These are phyloP conservation scores for Hydrophis major DNA, from an alignment of 2,797 vertebrate species.

Conservation along the genomic window DNA sequence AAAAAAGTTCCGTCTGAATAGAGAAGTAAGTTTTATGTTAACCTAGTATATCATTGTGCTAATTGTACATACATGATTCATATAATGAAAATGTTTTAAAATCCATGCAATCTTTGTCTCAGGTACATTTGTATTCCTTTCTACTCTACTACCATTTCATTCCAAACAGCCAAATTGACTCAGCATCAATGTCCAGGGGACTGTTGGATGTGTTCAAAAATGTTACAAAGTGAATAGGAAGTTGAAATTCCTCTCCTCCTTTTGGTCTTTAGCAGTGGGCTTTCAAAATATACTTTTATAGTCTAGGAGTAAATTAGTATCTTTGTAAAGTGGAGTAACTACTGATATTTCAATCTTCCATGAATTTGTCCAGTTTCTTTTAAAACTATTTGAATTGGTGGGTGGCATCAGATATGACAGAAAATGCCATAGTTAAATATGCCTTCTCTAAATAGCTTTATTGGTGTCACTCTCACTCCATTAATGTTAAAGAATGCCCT, in stretches of 20 bases:
- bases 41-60: neutral
- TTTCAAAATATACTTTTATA: neutral
- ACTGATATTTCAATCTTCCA: neutral
- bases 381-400: neutral
- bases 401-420: neutral
- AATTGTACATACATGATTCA: neutral
- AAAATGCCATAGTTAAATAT: neutral
- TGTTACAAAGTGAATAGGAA: neutral
- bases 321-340: neutral
- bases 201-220: neutral
- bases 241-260: neutral
- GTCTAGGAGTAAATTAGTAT: neutral
- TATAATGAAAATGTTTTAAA: rapidly evolving
- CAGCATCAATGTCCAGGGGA: neutral
- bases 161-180: neutral
- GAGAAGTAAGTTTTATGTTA: slow-evolving; percentile 80
- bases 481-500: neutral
- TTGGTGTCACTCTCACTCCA: neutral
- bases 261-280: neutral
- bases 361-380: neutral
- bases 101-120: neutral
- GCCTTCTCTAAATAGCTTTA: neutral
- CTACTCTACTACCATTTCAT: neutral
- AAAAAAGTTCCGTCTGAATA: slow-evolving; percentile 96
- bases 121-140: neutral